These are phyloP conservation scores for Thinocorus orbignyianus DNA, from an alignment of 2,113 vertebrate genomes.

Conservation along the genomic window DNA sequence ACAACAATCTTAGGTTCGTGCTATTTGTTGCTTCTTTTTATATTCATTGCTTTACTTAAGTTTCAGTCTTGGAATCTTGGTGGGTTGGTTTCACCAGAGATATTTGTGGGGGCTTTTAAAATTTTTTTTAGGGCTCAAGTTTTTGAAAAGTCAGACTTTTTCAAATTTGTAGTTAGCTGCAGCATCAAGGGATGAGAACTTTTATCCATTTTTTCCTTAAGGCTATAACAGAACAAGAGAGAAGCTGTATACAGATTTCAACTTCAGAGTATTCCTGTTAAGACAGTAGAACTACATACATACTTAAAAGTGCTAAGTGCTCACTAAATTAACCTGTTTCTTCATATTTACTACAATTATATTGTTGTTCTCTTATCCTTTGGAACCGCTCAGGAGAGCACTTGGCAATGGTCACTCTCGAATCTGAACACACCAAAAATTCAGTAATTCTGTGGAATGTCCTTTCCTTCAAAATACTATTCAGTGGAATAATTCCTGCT, in stretches of 20 bases:
- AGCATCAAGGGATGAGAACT: neutral
- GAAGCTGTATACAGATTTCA: neutral
- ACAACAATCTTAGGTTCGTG: neutral
- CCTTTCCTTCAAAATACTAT: neutral
- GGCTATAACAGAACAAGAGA: neutral
- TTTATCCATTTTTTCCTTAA: neutral
- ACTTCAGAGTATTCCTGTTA: neutral
- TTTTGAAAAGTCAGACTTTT: neutral
- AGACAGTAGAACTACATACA: neutral
- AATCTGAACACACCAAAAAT: neutral
- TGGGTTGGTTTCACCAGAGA: neutral
- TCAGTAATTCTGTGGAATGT: neutral
- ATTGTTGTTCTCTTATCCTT: neutral
- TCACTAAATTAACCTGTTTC: neutral
- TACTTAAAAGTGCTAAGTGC: neutral
- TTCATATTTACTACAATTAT: neutral
- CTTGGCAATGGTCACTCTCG: neutral
- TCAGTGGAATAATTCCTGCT: neutral
- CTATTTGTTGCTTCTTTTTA: neutral
- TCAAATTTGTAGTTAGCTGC: neutral
- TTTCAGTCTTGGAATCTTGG: neutral
- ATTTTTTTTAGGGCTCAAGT: neutral
- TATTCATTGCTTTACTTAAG: neutral
- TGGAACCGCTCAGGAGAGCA: neutral
- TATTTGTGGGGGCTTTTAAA: fast-evolving